Evolutionary conservation across 2,888 invertebrate species (phyloP), one percentile per base, ranked within the genome.

Genomic region (Drosophila meridiana): DNA sequence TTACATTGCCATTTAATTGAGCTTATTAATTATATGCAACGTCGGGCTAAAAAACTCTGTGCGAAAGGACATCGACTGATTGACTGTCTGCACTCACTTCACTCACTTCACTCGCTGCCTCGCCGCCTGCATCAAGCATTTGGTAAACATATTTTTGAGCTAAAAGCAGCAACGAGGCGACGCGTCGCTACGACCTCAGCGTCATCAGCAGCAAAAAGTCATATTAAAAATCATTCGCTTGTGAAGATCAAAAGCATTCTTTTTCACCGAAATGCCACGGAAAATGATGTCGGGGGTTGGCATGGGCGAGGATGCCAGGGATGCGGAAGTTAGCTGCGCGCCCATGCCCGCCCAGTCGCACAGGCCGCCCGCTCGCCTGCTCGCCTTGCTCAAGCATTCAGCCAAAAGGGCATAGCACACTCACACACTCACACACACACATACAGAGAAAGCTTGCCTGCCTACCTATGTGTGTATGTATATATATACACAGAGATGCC

Each of bases 161-260:
- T 38, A 69, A 56, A 9, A 45, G 42, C 40, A 48, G 53, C 56
- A 56, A 26, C 47, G 26, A 50, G 14, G 20, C 28, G 26, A 40
- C 56, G 26, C 59, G 26, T 34, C 52, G 13, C 20, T 14, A 2
- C 50, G 30, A 50, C 55, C 50, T 53, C 55, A 70, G 71, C 77
- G 63, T 73, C 76, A 68, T 71, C 76, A 67, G 50, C 82, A 79
- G 67, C 79, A 84, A 89, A 89, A 90, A 86, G 83, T 83, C 82
- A 90, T 92, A 91, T 92, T 91, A 92, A 92, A 91, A 92, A 92
- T 89, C 92, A 92, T 91, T 90, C 90, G 90, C 89, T 91, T 90
- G 92, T 90, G 91, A 92, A 92, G 92, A 92, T 92, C 92, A 92
- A 92, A 92, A 92, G 92, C 92, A 91, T 91, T 90, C 84, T 90